A percentile compares a stretch with the other conserved stretches of the same genome.
Evolutionary conservation across 2,888 invertebrate genomes (phyloP).

Genomic region (Habroteleia sp.): DNA sequence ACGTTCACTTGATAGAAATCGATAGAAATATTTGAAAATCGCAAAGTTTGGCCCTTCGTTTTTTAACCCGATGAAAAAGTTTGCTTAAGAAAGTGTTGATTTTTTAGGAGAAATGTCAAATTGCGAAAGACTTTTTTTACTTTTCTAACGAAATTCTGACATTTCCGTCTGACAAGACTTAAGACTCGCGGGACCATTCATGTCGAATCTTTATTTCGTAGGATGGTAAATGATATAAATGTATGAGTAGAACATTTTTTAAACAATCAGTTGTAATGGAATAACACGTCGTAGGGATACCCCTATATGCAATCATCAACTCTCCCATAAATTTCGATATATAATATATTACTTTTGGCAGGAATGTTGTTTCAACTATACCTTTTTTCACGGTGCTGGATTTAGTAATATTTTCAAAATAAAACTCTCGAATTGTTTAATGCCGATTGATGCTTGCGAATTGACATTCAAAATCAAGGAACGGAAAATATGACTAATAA

Average conservation of each 20-base stretch:
- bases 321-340: conserved; percentile 75
- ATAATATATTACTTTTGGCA: conserved; percentile 79
- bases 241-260: conserved; percentile 43
- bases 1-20: too few species aligned
- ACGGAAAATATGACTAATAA: conserved; percentile 18
- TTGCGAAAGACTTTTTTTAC: neutral
- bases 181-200: neutral
- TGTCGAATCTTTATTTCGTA: conserved; percentile 1
- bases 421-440: neutral
- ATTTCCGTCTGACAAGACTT: conserved; percentile 8
- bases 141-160: conserved; percentile 18
- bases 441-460: conserved; percentile 19
- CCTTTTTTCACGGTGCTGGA: conserved; percentile 47
- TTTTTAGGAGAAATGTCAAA: conserved; percentile 17
- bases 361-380: conserved; percentile 77
- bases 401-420: conserved; percentile 8
- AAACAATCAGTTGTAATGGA: conserved; percentile 48
- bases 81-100: conserved; percentile 21
- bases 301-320: conserved; percentile 66
- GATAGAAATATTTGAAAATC: conserved; percentile 23
- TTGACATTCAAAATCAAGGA: conserved; percentile 8
- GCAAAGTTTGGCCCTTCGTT: conserved; percentile 28
- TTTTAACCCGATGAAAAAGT: conserved; percentile 15
- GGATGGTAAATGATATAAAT: conserved; percentile 33
- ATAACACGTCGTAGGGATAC: conserved; percentile 60